Evolutionary conservation across 2,888 invertebrate genomes (phyloP), one percentile per base, ranked within the genome.

Genomic region (Harpalus rufipes): DNA sequence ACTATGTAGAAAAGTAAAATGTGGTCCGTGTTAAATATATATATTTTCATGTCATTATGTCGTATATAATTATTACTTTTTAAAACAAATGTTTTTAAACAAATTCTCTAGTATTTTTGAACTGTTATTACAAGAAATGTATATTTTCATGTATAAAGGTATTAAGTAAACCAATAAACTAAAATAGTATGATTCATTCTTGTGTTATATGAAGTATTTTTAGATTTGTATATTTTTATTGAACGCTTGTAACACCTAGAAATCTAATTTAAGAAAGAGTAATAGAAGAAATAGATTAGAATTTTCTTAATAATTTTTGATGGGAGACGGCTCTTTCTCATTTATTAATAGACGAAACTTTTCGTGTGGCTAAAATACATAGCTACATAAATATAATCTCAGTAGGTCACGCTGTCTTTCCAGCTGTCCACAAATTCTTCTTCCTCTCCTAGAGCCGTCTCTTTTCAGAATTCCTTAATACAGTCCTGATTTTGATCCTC

Each of bases 341-440:
- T 41, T 65, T 81, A 81, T 65, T 44, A 81, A 81, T 81, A 81
- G 81, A 81, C 0, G 68, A 65, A 18, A 51, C 25, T 65, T 81
- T 65, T 81, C 65, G 68, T 65, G 65, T 18, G 4, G 12, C 25
- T 59, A 80, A 80, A 81, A 81, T 81, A 81, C 18, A 81, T 7
- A 58, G 65, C 81, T 51, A 65, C 39, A 81, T 81, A 81, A 81
- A 81, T 81, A 81, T 81, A 81, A 25, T 25, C 14, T 18, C 81
- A 81, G 81, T 81, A 65, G 81, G 81, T 81, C 81, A 81, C 7
- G 8, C 41, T 39, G 10, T 18, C 16, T 56, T 5, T 56, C 76
- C 44, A 51, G 51, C 68, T 32, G 32, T 68, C 68, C 68, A 39
- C 41, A 39, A 41, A 68, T 39, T 32, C 32, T 32, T 14, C 32